These are phyloP conservation scores for Agonopterix heracliana DNA, from an alignment of 2,888 invertebrate species.

Conservation along the genomic window DNA sequence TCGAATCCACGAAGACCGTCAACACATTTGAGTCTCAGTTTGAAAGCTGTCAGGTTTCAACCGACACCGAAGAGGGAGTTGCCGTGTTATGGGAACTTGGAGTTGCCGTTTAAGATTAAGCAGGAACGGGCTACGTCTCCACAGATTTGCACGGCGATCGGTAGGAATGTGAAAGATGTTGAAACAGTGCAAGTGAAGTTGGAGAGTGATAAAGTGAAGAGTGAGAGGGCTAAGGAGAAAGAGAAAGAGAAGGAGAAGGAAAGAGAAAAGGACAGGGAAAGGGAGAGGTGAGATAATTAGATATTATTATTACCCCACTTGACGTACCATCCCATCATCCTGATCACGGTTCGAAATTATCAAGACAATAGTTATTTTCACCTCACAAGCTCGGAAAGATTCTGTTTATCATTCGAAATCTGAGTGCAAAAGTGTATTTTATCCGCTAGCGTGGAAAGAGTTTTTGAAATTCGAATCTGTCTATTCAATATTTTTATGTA, in stretches of 20 bases:
- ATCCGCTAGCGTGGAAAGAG: no score
- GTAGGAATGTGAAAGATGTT: conserved; percentile 35
- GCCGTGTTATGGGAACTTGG: conserved; percentile 68
- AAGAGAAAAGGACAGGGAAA: conserved; percentile 14
- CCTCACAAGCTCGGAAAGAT: no score
- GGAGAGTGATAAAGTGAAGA: conserved; percentile 38
- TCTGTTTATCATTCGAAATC: no score
- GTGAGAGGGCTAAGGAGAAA: conserved; percentile 28
- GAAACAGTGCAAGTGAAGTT: conserved; percentile 35
- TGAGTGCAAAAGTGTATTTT: no score
- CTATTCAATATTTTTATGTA: no score
- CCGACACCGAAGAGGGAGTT: conserved; percentile 54
- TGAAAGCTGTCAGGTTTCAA: conserved; percentile 62
- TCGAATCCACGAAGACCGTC: conserved; percentile 42
- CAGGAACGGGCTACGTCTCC: conserved; percentile 42
- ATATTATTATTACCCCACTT: neutral
- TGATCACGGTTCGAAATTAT: no score
- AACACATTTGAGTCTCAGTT: conserved; percentile 47
- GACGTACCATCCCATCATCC: neutral
- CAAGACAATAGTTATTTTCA: no score
- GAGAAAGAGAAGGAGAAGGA: conserved; percentile 22
- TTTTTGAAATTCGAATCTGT: no score
- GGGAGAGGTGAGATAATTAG: conserved; percentile 20
- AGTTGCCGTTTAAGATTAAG: conserved; percentile 61
- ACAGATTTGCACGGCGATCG: conserved; percentile 46